phyloP scores from a whole-genome alignment of 2,113 vertebrate species.

The Motacilla alba region DNA sequence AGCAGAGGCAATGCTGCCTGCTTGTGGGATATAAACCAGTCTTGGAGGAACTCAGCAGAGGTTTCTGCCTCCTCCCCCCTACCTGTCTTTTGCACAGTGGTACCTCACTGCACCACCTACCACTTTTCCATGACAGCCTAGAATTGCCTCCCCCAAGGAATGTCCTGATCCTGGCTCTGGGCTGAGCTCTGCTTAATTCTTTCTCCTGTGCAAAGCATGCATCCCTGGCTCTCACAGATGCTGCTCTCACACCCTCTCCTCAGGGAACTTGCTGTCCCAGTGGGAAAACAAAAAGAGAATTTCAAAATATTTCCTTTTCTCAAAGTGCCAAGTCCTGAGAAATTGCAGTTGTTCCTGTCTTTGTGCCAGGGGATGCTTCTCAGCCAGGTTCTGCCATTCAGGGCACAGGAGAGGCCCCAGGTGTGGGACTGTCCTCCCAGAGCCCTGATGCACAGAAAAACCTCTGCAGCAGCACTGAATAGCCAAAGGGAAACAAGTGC shows the following conservation, averaged over 20 bases:
- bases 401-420: not conserved
- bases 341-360: not conserved
- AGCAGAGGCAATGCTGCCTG: not conserved
- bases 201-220: not conserved
- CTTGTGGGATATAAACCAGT: not conserved
- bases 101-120: rapidly evolving
- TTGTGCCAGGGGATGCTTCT: not conserved
- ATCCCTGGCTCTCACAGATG: not conserved
- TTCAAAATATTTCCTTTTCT: not conserved
- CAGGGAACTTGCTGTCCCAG: rapidly evolving
- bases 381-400: not conserved
- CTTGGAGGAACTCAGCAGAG: not conserved
- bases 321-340: not conserved
- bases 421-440: not conserved
- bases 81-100: not conserved
- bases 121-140: not conserved
- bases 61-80: not conserved
- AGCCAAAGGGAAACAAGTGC: not conserved
- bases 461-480: not conserved
- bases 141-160: not conserved
- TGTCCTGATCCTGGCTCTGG: not conserved
- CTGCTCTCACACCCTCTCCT: not conserved
- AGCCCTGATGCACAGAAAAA: not conserved
- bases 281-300: not conserved
- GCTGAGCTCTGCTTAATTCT: not conserved